Base-by-base conservation (phyloP, 2,888 invertebrate species). In the Ochropacha duplaris region DNA sequence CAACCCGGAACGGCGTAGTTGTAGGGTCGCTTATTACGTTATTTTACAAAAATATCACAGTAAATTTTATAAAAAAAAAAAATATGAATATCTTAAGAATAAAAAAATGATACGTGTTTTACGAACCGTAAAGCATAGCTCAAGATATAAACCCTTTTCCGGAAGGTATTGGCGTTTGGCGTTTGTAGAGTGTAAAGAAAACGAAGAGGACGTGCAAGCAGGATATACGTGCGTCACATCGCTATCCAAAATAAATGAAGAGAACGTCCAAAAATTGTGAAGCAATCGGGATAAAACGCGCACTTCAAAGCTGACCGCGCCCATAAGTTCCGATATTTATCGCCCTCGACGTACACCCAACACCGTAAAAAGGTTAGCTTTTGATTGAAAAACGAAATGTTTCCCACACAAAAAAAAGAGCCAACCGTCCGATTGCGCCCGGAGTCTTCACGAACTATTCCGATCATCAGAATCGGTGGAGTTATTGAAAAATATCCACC, bases 271-370 rank as follows among this genome's bases (percentile, higher is more conserved):
- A 72, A 74, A 69, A 64, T 67, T 62, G 64, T 78, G 76, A 76
- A 80, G 77, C 82, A 77, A 82, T 82, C 83, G 81, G 83, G 82
- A 79, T 82, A 81, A 81, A 81, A 72, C 74, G 76, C 67, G 71
- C 76, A 70, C 75, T 74, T 90, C 88, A 90, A 90, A 90, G 89
- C 81, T 69, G 75, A 62, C 92, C 92, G 92, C 87, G 77, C 77
- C 84, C 87, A 80, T 92, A 92, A 90, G 81, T 78, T 90, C 70
- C 83, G 76, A 84, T 87, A 86, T 92, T 92, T 92, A 92, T 92
- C 87, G 81, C 80, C 73, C 62, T 73, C 74, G 76, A 71, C 76
- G 78, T 79, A 76, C 81, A 79, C 80, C 79, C 74, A 72, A 72
- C 80, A 73, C 81, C 79, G 84, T 86, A 86, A 87, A 88, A 87